Evolutionary conservation across 2,888 invertebrate species (phyloP), one percentile per base, ranked within the genome.

Genomic region (Dexiosoma caninum): DNA sequence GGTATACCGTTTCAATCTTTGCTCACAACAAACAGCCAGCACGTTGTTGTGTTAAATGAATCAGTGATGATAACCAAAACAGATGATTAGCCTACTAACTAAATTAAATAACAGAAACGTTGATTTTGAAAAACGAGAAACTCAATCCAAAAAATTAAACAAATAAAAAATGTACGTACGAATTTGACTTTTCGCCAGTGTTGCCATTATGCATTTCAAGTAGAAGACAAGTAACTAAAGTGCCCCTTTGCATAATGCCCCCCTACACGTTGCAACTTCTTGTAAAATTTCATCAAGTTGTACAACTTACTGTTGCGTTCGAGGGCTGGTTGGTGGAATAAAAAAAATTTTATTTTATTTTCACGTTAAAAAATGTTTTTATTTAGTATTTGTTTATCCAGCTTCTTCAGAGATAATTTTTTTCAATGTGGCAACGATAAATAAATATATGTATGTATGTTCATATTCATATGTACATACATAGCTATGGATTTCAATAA

Each of bases 31-130:
- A 74, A 16, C 72, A 57, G 37, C 51, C 42, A 72, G 75, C 79
- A 79, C 80, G 81, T 82, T 71, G 75, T 83, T 83, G 84, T 84
- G 80, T 84, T 86, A 85, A 87, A 88, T 88, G 88, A 87, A 87
- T 86, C 85, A 85, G 83, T 83, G 83, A 80, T 82, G 82, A 84
- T 88, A 87, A 88, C 85, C 87, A 87, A 88, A 86, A 86, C 87
- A 88, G 85, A 88, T 88, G 88, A 88, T 88, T 88, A 88, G 88
- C 87, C 88, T 86, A 87, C 87, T 88, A 87, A 80, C 74, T 81
- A 78, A 82, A 80, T 77, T 81, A 74, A 79, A 72, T 67, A 72
- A 66, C 64, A 70, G 77, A 37, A 32, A 66, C n/a, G 75, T 57
- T 59, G 32, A 59, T 35, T 16, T 59, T 57, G 60, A 55, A 14